Evolutionary conservation across 2,888 invertebrate genomes (phyloP).

Genomic region (Julus scandinavius): DNA sequence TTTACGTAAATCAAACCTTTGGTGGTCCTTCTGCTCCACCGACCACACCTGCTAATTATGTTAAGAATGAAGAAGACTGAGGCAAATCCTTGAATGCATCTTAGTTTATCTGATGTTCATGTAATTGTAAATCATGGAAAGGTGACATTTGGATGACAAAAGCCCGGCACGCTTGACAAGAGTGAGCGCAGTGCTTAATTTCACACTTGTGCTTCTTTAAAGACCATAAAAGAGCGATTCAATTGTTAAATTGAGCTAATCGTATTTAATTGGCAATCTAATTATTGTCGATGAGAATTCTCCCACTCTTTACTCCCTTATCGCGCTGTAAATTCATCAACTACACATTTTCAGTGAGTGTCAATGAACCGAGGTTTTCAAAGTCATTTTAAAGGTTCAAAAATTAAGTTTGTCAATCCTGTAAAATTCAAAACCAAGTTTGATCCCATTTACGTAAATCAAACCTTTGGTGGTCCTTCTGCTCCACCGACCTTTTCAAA

Average conservation of each 20-base stretch:
- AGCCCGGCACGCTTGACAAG: neutral
- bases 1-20: too few species aligned
- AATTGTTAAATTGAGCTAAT: neutral
- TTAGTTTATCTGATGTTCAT: neutral
- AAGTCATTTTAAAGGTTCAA: neutral
- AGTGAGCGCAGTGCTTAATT: neutral
- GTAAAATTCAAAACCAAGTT: too few species aligned
- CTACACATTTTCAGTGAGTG: neutral
- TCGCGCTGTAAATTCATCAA: neutral
- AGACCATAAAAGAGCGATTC: neutral
- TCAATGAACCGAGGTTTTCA: neutral
- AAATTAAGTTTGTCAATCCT: too few species aligned
- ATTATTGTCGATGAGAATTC: conserved; percentile 7
- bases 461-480: too few species aligned
- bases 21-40: too few species aligned
- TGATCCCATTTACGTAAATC: too few species aligned
- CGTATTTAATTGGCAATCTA: neutral
- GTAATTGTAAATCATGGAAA: neutral
- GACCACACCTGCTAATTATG: too few species aligned
- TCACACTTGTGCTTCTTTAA: neutral
- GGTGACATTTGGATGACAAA: neutral
- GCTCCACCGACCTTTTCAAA: too few species aligned
- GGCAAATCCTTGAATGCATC: neutral
- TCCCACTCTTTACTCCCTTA: neutral
- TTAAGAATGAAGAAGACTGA: neutral